Conservation (phyloP, 2,113 vertebrate species). For the Alouatta palliata region DNA sequence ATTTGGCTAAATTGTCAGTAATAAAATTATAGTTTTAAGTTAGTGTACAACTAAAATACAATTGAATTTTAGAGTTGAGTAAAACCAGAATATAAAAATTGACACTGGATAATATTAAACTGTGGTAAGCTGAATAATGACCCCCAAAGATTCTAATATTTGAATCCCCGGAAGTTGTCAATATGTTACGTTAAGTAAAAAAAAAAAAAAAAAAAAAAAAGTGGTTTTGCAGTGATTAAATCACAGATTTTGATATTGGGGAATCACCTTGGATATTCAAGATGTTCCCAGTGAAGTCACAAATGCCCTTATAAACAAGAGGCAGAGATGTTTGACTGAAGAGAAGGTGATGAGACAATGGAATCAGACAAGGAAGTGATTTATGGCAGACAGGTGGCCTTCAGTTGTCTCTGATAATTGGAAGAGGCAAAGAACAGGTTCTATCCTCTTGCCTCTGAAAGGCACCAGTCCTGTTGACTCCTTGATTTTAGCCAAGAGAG, state of each 20-base stretch:
- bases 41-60: slow-evolving; percentile 44
- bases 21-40: not conserved
- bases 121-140: not conserved
- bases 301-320: not conserved
- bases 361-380: too few species aligned
- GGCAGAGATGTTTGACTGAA: not conserved
- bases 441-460: not conserved
- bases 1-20: slow-evolving; percentile 40
- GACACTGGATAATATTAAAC: not conserved
- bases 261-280: not conserved
- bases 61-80: slow-evolving; percentile 38
- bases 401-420: not conserved
- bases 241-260: not conserved
- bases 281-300: not conserved
- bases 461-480: not conserved
- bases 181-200: not conserved
- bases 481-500: not conserved
- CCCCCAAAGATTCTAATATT: not conserved
- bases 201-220: not conserved
- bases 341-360: not conserved
- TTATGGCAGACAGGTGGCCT: not conserved
- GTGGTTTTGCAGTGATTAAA: not conserved
- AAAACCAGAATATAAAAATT: not conserved
- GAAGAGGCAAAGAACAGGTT: not conserved
- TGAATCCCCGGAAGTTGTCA: not conserved